Base-by-base conservation (phyloP, 2,888 invertebrate species). In the Campaea margaritaria region DNA sequence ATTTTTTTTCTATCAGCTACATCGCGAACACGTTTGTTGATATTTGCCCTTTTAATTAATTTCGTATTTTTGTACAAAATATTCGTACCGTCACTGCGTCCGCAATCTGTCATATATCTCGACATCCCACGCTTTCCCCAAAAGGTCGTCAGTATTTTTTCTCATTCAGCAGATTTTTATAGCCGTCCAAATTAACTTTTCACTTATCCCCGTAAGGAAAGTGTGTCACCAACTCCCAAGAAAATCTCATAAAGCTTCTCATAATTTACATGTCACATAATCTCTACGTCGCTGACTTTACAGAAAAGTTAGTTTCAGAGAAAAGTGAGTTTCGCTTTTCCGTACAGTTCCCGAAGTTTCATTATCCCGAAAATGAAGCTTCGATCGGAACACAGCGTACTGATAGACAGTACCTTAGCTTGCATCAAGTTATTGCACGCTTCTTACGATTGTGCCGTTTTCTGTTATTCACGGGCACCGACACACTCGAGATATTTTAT, bases 331-430 rank as follows among this genome's bases (percentile, higher is more conserved):
- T 65, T 61, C 68, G 59, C 61, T 58, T 64, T 68, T 56, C 64
- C 55, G 59, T 46, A 56, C 58, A 70, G 60, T 68, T 70, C 49
- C 51, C 52, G 16, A 68, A 70, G 65, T 72, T 72, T 70, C 70
- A 70, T 72, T 69, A 72, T 72, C 68, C 70, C 67, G 68, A 70
- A 70, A 79, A 85, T 83, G 81, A 79, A 81, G 79, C 76, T 78
- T 51, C 65, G 62, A 64, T 67, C 68, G 76, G 69, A 68, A 59
- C 59, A 28, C 21, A 44, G 11, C 0, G 14, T 16, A 55, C 7
- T 27, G 12, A 11, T 0, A 9, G 15, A 13, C 54, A 59, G 59
- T 54, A 58, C 5, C 8, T 10, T 12, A 34, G 34, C 11, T 21
- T 38, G 7, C 16, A 10, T 1, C 3, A 31, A 28, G 13, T 45